Conservation (phyloP, 2,113 vertebrate genomes). For the Tauraco erythrolophus region DNA sequence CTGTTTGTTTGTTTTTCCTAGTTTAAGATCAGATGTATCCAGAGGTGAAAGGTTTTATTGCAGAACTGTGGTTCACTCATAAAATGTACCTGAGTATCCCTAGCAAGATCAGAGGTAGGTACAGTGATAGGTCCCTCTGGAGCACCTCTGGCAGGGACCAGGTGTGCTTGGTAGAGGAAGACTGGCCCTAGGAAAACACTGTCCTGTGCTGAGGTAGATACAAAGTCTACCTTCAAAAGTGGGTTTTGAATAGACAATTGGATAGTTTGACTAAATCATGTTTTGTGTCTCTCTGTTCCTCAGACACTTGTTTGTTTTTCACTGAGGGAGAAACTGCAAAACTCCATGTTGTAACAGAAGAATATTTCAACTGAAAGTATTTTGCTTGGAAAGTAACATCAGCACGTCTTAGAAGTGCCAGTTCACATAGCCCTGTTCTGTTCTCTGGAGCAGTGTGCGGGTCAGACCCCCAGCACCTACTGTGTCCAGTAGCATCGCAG, state of each 20-base stretch:
- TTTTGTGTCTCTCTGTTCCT: not conserved
- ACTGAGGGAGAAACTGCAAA: not conserved
- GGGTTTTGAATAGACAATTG: not conserved
- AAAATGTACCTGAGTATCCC: not conserved
- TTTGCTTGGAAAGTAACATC: not conserved
- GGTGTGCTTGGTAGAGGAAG: not conserved
- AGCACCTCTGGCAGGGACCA: not conserved
- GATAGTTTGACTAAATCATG: not conserved
- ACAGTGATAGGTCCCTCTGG: not conserved
- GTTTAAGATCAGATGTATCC: not conserved
- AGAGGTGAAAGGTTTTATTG: not conserved
- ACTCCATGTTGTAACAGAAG: not conserved
- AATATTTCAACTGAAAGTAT: not conserved
- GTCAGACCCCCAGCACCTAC: not conserved
- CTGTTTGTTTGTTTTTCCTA: not conserved
- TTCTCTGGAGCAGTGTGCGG: not conserved
- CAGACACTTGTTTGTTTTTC: not conserved
- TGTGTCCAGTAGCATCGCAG: not conserved
- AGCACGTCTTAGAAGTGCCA: not conserved
- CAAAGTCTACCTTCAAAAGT: not conserved
- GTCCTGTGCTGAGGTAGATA: not conserved
- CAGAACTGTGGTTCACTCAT: not conserved
- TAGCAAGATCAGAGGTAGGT: not conserved
- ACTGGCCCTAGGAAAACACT: rapidly evolving
- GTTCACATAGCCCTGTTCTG: not conserved